Evolutionary conservation across 2,888 invertebrate genomes (phyloP).

Genomic region (Coecobrya sp.): DNA sequence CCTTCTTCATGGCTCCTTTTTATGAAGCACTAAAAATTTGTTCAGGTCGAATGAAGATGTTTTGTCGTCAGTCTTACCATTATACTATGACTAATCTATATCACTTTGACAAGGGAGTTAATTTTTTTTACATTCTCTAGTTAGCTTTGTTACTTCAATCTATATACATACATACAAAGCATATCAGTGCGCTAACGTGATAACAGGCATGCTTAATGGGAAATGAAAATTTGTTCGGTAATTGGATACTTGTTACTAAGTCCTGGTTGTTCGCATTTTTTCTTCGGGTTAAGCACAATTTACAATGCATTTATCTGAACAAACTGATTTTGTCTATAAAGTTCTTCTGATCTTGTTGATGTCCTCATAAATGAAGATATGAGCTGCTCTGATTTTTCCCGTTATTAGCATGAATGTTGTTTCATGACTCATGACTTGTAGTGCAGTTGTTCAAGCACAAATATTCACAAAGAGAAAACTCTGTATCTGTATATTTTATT

Average conservation of each 20-base stretch:
- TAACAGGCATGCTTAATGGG: slow-evolving; percentile 73
- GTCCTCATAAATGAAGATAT: slow-evolving; percentile 10
- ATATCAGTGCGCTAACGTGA: slow-evolving; percentile 53
- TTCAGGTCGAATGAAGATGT: slow-evolving; percentile 13
- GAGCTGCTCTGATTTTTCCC: slow-evolving; percentile 44
- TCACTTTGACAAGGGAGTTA: background rate
- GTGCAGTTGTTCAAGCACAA: background rate
- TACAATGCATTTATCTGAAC: background rate
- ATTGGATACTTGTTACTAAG: slow-evolving; percentile 77
- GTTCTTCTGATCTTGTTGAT: background rate
- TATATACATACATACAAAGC: no score
- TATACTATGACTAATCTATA: background rate
- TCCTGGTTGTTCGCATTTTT: slow-evolving; percentile 55
- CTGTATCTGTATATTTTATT: background rate
- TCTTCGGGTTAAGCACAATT: slow-evolving; percentile 25
- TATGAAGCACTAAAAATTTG: slow-evolving; percentile 40
- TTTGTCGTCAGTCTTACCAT: slow-evolving; percentile 24
- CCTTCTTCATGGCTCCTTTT: slow-evolving; percentile 4
- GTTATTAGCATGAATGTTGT: slow-evolving; percentile 36
- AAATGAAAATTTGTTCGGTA: slow-evolving; percentile 74
- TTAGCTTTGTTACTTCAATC: background rate
- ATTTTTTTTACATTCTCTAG: background rate
- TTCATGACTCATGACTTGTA: background rate
- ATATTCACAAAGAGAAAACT: slow-evolving; percentile 39
- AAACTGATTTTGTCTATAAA: slow-evolving; percentile 1